These are phyloP conservation scores for Isurus oxyrinchus DNA, from an alignment of 2,113 vertebrate species.

Conservation along the genomic window DNA sequence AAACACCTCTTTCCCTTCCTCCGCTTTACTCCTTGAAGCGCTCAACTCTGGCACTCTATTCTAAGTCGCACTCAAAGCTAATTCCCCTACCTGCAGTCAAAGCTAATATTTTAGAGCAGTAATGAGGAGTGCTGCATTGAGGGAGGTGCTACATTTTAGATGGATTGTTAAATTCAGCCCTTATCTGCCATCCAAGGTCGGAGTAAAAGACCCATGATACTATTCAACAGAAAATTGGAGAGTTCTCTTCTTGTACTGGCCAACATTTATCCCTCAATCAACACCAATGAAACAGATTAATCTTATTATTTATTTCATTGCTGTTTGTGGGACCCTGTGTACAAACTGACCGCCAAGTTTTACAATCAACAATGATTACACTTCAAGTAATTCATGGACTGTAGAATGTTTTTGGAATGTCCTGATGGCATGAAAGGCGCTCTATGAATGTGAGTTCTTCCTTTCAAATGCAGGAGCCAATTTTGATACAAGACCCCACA, in stretches of 20 bases:
- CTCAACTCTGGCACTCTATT: no score
- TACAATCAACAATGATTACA: no score
- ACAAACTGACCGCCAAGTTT: neutral
- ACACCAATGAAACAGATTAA: no score
- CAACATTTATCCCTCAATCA: no score
- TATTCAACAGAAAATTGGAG: neutral
- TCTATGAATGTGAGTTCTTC: neutral
- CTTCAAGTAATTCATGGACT: no score
- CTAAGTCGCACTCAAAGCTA: no score
- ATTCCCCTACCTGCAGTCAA: no score
- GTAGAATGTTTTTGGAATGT: no score
- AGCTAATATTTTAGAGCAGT: neutral
- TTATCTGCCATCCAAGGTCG: neutral
- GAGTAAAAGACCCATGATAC: neutral
- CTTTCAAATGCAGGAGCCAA: neutral
- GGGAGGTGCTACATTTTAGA: neutral
- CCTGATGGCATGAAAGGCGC: no score
- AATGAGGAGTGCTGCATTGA: neutral
- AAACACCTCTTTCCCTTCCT: no score
- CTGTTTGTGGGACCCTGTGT: neutral
- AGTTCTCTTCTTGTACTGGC: neutral
- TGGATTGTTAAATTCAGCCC: neutral
- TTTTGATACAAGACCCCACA: neutral
- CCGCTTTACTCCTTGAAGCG: no score
- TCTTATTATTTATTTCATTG: neutral